phyloP scores from a whole-genome alignment of 2,113 vertebrate species.

The Hystrix brachyura region DNA sequence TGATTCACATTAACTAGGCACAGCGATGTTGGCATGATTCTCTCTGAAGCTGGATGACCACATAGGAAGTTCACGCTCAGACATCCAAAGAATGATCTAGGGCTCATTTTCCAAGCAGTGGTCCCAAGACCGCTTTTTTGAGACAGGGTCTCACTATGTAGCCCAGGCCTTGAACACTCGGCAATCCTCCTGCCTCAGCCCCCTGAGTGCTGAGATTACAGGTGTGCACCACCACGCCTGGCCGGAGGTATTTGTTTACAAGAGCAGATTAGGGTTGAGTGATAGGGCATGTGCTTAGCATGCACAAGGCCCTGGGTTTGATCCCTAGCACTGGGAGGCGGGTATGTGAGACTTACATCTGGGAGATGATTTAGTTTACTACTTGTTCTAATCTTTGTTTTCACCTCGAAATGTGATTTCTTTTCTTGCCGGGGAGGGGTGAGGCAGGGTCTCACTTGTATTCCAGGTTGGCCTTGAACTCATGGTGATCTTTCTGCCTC shows the following conservation, averaged over 20 bases:
- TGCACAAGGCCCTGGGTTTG: background rate
- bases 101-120: background rate
- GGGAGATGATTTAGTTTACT: background rate
- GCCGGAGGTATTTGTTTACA: no score
- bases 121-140: background rate
- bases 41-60: background rate
- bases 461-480: background rate
- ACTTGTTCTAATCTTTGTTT: background rate
- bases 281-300: background rate
- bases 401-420: slow-evolving; percentile 6
- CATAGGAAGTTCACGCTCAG: background rate
- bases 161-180: no score
- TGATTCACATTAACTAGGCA: slow-evolving; percentile 86
- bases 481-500: background rate
- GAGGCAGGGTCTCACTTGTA: background rate
- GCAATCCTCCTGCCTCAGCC: no score
- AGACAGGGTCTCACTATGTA: background rate
- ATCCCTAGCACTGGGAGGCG: background rate
- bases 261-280: background rate
- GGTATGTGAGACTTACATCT: background rate
- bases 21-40: background rate
- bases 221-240: no score
- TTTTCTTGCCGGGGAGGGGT: background rate
- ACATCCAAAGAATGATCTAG: background rate
- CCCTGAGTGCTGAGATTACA: no score